phyloP scores from a whole-genome alignment of 2,797 vertebrate species.

The Nasua narica region DNA sequence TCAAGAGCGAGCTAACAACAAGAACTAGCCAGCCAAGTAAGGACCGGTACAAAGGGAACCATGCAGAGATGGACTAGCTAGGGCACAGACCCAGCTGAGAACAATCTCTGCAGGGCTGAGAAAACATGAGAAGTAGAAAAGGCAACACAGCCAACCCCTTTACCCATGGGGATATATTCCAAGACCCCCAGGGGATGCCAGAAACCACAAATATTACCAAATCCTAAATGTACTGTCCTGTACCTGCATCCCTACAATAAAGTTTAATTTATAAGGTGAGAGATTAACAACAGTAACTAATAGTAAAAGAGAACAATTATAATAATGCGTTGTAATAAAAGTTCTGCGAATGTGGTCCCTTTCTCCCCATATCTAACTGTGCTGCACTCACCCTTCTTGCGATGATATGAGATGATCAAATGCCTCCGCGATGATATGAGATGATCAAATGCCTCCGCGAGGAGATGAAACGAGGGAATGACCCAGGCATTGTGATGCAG shows the following conservation, averaged over 20 bases:
- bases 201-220: not conserved
- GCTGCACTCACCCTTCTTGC: not conserved
- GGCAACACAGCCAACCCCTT: not conserved
- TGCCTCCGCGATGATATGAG: not conserved
- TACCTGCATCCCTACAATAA: not conserved
- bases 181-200: not conserved
- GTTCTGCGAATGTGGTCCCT: too few species aligned
- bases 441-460: not conserved
- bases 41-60: too few species aligned
- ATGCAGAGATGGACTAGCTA: not conserved
- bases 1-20: not conserved
- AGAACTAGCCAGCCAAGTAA: not conserved
- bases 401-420: not conserved
- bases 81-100: not conserved
- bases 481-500: not conserved
- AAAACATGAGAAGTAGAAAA: not conserved
- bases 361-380: not conserved
- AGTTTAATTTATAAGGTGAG: not conserved
- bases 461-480: not conserved
- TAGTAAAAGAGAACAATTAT: not conserved
- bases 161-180: accelerated
- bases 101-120: not conserved
- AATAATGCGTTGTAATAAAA: not conserved
- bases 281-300: not conserved
- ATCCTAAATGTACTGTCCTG: not conserved